Evolutionary conservation across 2,797 vertebrate species (phyloP).

Genomic region (Enteromius mattozi): DNA sequence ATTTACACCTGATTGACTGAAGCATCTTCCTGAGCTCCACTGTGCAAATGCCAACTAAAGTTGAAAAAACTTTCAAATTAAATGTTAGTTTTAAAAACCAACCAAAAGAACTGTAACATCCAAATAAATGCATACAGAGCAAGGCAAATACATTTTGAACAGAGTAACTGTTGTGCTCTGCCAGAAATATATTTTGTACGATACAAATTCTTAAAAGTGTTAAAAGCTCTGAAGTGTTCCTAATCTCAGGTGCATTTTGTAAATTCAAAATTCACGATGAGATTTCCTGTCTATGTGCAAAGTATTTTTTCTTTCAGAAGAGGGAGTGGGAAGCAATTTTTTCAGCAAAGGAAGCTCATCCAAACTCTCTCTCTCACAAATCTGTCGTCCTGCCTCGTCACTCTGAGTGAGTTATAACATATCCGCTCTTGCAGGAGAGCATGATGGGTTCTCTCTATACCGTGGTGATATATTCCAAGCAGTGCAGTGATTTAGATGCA

Average conservation of each 20-base stretch:
- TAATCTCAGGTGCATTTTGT: background rate
- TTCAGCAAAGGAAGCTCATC: conserved; percentile 20
- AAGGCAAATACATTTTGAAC: background rate
- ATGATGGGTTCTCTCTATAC: conserved; percentile 18
- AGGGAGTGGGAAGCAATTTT: conserved; percentile 4
- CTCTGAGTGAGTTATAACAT: conserved; percentile 38
- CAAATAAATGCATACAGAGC: background rate
- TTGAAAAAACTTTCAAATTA: background rate
- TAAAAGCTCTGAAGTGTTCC: conserved; percentile 11
- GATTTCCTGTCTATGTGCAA: background rate
- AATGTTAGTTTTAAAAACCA: conserved; percentile 1
- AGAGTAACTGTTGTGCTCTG: background rate
- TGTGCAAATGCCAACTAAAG: background rate
- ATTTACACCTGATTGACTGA: background rate
- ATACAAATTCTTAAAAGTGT: background rate
- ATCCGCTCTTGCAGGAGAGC: conserved; percentile 18
- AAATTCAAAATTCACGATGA: background rate
- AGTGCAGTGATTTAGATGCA: conserved; percentile 35
- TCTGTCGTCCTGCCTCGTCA: background rate
- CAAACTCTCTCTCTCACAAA: conserved; percentile 31
- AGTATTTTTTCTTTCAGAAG: conserved; percentile 11
- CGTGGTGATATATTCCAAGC: conserved; percentile 7
- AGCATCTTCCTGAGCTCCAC: background rate
- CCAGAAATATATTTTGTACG: background rate
- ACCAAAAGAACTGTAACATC: background rate